Conservation (phyloP, 2,888 invertebrate species). For the Conchocele bisecta region DNA sequence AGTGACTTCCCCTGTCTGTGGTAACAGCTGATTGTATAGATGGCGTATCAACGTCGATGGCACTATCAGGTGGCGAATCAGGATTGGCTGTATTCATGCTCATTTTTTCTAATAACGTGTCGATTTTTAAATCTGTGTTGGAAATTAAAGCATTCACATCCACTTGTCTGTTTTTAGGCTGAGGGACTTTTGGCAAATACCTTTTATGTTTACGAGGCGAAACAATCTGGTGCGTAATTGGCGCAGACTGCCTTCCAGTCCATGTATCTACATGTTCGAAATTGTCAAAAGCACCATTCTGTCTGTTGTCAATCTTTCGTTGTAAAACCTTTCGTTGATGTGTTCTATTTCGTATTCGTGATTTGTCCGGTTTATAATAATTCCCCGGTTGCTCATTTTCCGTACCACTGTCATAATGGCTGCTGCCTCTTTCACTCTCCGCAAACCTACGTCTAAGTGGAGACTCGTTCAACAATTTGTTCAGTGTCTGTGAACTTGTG, state of each 20-base stretch:
- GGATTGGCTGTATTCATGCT: conserved; percentile 42
- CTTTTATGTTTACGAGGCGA: no score
- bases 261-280: conserved; percentile 4
- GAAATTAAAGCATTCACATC: conserved; percentile 40
- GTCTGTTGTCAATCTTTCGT: conserved; percentile 39
- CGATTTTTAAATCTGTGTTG: conserved; percentile 47
- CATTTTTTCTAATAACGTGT: conserved; percentile 46
- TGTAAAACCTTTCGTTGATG: conserved; percentile 46
- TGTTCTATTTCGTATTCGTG: conserved; percentile 38
- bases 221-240: no score
- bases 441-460: conserved; percentile 39
- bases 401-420: conserved; percentile 35
- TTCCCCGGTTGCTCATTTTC: conserved; percentile 43
- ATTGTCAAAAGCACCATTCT: conserved; percentile 24
- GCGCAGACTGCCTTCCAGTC: no score
- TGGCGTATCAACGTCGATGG: conserved; percentile 68
- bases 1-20: conserved; percentile 38
- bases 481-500: conserved; percentile 48
- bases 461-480: conserved; percentile 51
- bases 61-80: conserved; percentile 70
- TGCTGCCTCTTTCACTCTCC: background rate
- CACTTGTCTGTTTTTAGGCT: conserved; percentile 21
- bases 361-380: conserved; percentile 36
- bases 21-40: conserved; percentile 65
- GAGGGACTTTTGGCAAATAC: no score